These are phyloP conservation scores for Dascyllus trimaculatus DNA, from an alignment of 2,113 vertebrate genomes.

Conservation along the genomic window DNA sequence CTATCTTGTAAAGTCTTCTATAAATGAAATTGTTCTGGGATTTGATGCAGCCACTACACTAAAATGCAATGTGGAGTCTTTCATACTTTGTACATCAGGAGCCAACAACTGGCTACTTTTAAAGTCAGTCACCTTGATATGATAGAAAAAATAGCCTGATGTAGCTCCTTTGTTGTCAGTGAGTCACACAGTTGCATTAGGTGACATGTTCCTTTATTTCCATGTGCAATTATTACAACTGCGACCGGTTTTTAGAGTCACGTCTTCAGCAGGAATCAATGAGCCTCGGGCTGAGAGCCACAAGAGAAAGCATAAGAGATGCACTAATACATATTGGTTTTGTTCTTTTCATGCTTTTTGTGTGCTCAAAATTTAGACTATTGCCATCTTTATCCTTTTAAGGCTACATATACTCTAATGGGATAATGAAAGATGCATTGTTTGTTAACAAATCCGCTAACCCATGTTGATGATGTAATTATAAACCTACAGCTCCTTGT, in stretches of 20 bases:
- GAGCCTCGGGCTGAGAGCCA: not conserved
- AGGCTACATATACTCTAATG: not conserved
- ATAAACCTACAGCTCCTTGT: conserved; percentile 31
- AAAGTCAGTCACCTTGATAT: not conserved
- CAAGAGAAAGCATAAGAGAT: not conserved
- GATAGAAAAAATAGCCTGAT: not conserved
- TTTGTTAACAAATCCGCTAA: conserved; percentile 11
- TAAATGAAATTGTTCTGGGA: conserved; percentile 25
- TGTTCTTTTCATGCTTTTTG: not conserved
- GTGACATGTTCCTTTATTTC: not conserved
- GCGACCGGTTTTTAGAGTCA: not conserved
- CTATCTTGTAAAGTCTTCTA: not conserved
- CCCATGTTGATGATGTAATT: conserved; percentile 30
- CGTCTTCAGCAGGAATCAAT: not conserved
- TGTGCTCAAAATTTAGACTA: not conserved
- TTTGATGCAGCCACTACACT: not conserved
- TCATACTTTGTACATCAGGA: not conserved
- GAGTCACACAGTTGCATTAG: not conserved
- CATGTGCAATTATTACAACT: not conserved
- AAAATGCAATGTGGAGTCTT: too few species aligned
- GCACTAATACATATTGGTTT: not conserved
- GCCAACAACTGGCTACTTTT: not conserved
- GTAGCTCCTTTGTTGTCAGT: not conserved
- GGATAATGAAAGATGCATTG: not conserved
- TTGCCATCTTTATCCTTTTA: not conserved